A percentile compares a stretch with the other conserved stretches of the same genome.
Conservation (phyloP, 2,113 vertebrate species). For the Centropus unirufus region DNA sequence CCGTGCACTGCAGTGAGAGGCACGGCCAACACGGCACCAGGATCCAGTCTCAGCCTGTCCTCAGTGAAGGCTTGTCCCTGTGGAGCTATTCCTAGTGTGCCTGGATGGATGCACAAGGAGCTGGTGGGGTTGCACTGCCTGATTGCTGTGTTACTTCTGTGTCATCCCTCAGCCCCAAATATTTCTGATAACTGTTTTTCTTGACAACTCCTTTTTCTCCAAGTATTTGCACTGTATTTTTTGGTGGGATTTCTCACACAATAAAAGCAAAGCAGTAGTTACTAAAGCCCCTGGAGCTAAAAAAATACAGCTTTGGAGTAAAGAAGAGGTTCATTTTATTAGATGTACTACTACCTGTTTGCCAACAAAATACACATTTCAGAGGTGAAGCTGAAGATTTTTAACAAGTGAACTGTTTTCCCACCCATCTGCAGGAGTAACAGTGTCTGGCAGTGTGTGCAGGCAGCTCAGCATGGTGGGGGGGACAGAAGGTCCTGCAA, state of each 20-base stretch:
- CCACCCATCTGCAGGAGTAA: background rate
- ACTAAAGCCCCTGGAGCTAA: background rate
- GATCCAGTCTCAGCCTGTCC: too few relatives aligned
- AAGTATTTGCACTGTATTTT: background rate
- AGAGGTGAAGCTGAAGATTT: background rate
- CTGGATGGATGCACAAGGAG: background rate
- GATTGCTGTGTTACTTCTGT: background rate
- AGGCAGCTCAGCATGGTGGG: fast-evolving
- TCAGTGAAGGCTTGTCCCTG: background rate
- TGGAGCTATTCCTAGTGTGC: fast-evolving
- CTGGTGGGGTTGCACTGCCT: background rate
- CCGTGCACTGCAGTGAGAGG: too few relatives aligned
- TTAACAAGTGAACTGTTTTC: background rate
- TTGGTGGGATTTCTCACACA: background rate
- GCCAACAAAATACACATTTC: background rate
- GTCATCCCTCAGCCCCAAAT: background rate
- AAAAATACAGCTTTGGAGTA: background rate
- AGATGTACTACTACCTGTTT: background rate
- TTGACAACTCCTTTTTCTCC: background rate
- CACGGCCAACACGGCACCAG: too few relatives aligned
- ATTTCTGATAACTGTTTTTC: background rate
- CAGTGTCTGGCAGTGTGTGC: fast-evolving
- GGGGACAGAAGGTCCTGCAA: background rate
- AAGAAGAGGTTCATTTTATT: background rate
- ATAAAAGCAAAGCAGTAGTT: background rate